phyloP scores from a whole-genome alignment of 2,113 vertebrate species.

The Martes martes region DNA sequence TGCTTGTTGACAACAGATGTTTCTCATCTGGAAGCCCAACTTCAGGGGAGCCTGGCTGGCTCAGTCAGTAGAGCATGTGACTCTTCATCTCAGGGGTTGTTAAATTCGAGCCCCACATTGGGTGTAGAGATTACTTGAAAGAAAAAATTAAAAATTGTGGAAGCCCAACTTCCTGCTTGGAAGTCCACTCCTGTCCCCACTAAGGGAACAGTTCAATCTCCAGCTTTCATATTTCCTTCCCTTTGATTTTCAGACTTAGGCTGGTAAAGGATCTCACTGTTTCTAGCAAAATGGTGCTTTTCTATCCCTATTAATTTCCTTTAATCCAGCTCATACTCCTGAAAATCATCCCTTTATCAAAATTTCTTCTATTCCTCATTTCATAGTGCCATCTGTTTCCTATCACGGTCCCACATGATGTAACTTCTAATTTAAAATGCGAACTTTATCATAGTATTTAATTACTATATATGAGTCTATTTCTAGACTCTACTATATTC shows the following conservation, averaged over 20 bases:
- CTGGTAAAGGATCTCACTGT: neutral
- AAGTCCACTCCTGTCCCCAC: neutral
- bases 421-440: slow-evolving; percentile 69
- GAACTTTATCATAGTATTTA: slow-evolving; percentile 61
- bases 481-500: slow-evolving; percentile 45
- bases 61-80: neutral
- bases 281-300: neutral
- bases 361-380: slow-evolving; percentile 53
- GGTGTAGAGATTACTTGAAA: neutral
- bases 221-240: neutral
- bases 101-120: neutral
- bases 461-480: slow-evolving; percentile 64
- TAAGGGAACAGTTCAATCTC: neutral
- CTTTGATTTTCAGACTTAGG: neutral
- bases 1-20: neutral
- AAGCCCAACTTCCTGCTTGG: neutral
- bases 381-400: slow-evolving; percentile 58
- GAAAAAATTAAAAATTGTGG: neutral
- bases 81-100: neutral
- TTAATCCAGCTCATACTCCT: slow-evolving; percentile 19
- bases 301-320: neutral
- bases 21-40: neutral
- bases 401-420: slow-evolving; percentile 53
- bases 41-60: neutral
- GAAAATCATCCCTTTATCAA: slow-evolving; percentile 43